Conservation (phyloP, 2,113 vertebrate species). For the Turdus rufiventris region DNA sequence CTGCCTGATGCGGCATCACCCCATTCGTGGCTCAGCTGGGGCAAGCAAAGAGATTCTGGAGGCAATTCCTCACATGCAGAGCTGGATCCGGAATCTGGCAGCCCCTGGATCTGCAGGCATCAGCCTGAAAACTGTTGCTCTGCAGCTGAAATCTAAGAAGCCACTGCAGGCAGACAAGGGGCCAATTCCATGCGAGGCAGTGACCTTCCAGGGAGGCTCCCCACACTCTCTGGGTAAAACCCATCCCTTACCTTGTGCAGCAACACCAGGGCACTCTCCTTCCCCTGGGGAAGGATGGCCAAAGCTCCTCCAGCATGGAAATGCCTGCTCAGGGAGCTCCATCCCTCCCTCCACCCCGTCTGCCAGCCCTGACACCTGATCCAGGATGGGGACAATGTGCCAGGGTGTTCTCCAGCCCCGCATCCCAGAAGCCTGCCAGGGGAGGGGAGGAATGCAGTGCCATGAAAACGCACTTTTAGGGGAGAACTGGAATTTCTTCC, state of each 20-base stretch:
- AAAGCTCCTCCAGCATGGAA: not conserved
- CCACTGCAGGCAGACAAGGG: not conserved
- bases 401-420: not conserved
- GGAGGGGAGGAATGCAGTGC: not conserved
- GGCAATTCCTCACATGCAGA: not conserved
- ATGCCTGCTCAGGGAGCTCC: not conserved
- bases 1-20: not conserved
- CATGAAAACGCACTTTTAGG: not conserved
- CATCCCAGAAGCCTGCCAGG: not conserved
- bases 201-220: not conserved
- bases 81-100: not conserved
- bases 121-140: not conserved
- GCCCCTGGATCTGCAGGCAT: not conserved
- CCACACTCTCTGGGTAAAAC: not conserved
- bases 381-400: not conserved
- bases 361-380: rapidly evolving
- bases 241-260: not conserved
- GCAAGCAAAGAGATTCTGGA: not conserved
- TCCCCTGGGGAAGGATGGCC: not conserved
- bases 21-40: not conserved
- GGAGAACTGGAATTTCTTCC: not conserved
- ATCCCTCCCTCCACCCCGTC: not conserved
- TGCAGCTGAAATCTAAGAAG: slow-evolving; percentile 38
- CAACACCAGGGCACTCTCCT: not conserved
- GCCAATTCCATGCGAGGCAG: rapidly evolving